Conservation (phyloP, 2,888 invertebrate genomes). For the Dryadula phaetusa region DNA sequence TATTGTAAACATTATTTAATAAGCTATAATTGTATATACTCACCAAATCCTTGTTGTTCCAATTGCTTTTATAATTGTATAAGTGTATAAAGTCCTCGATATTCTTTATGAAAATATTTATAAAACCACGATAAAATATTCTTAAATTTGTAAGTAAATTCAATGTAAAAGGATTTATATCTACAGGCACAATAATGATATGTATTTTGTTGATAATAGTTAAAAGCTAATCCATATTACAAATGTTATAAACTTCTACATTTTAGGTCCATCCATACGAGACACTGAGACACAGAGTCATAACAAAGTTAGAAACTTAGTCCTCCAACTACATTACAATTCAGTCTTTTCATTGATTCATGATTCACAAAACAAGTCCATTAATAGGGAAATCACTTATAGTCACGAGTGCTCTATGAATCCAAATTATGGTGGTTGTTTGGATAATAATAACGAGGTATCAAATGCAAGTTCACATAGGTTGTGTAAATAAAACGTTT, state of each 20-base stretch:
- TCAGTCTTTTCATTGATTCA: conserved; percentile 34
- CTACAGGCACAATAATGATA: conserved; percentile 81
- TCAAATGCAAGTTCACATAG: conserved; percentile 5
- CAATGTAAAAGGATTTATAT: conserved; percentile 51
- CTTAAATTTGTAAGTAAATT: conserved; percentile 33
- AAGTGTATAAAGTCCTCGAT: conserved; percentile 37
- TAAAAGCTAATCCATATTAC: conserved; percentile 55
- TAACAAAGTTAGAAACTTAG: conserved; percentile 16
- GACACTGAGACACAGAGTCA: conserved; percentile 22
- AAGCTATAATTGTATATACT: conserved; percentile 33
- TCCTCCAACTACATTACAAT: conserved; percentile 29
- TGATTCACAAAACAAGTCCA: conserved; percentile 36
- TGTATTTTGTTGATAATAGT: conserved; percentile 71
- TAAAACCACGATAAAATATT: conserved; percentile 45
- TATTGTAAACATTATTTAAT: too few relatives aligned
- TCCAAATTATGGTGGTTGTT: conserved; percentile 64
- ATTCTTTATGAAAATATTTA: conserved; percentile 48
- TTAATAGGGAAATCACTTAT: conserved; percentile 37
- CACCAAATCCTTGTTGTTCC: conserved; percentile 43
- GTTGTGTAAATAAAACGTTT: conserved; percentile 15
- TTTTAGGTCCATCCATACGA: conserved; percentile 42
- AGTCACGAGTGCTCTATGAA: conserved; percentile 41
- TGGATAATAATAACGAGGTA: conserved; percentile 42
- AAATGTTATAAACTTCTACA: conserved; percentile 38
- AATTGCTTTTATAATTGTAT: conserved; percentile 31